Conservation (phyloP, 2,888 invertebrate genomes). For the Odontomyia ornata region DNA sequence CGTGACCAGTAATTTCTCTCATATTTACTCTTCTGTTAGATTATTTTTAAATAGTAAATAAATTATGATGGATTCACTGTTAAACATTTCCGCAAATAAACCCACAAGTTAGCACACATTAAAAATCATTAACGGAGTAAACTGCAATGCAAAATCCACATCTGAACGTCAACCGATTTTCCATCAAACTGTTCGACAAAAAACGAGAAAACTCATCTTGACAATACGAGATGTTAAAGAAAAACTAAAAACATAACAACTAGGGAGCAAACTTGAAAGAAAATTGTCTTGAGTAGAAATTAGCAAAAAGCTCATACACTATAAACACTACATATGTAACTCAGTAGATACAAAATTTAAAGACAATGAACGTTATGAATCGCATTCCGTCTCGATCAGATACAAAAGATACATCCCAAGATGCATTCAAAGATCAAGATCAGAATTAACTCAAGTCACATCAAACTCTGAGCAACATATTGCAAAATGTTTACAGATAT, state of each 20-base stretch:
- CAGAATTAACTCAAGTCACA: slow-evolving; percentile 14
- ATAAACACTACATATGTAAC: neutral
- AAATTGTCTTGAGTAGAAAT: slow-evolving; percentile 2
- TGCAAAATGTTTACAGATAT: slow-evolving; percentile 17
- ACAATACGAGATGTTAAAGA: no score
- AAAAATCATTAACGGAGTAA: neutral
- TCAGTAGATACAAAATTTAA: no score
- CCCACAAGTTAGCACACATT: neutral
- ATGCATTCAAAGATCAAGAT: slow-evolving; percentile 41
- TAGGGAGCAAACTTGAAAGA: neutral
- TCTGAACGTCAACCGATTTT: slow-evolving; percentile 4
- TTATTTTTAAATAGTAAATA: neutral
- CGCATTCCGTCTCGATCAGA: neutral
- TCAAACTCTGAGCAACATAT: slow-evolving; percentile 1
- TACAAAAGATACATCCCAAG: neutral
- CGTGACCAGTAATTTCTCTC: slow-evolving; percentile 10
- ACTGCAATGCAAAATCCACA: neutral
- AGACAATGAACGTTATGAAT: slow-evolving; percentile 3
- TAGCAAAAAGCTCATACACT: neutral
- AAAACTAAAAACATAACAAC: no score
- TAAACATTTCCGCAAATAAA: slow-evolving; percentile 25
- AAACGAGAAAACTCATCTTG: no score
- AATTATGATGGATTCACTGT: slow-evolving; percentile 2
- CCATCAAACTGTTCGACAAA: slow-evolving; percentile 1
- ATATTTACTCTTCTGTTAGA: neutral